Conservation (phyloP, 2,888 invertebrate species). For the Polyommatus iphigenia region DNA sequence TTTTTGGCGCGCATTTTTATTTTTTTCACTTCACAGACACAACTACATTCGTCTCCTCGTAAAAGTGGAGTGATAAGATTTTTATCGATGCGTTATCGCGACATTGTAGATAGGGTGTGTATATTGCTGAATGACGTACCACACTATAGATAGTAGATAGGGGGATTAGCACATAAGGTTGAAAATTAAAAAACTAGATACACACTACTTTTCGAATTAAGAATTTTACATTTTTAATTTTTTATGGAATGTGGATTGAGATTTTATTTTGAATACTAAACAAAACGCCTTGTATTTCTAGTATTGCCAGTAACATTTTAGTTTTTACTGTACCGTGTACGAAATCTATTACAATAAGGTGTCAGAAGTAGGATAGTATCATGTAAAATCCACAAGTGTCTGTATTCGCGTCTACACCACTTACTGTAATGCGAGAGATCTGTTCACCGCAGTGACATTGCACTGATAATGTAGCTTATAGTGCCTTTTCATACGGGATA, state of each 20-base stretch:
- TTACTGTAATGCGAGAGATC: conserved; percentile 47
- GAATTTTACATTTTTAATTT: not conserved
- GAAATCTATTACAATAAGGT: not conserved
- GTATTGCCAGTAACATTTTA: too few species aligned
- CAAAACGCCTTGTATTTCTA: not conserved
- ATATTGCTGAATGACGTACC: conserved; percentile 68
- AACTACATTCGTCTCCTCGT: conserved; percentile 58
- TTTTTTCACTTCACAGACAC: conserved; percentile 48
- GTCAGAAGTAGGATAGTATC: not conserved
- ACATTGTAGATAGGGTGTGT: conserved; percentile 57
- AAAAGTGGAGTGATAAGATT: conserved; percentile 69
- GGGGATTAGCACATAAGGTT: conserved; percentile 39
- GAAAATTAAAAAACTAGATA: not conserved
- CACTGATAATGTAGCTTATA: conserved; percentile 36
- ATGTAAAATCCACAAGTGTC: conserved; percentile 13
- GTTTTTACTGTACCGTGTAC: not conserved
- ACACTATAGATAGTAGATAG: conserved; percentile 48
- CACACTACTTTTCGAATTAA: not conserved
- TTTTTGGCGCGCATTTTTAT: conserved; percentile 59
- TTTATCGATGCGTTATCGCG: conserved; percentile 66
- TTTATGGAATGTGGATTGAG: not conserved
- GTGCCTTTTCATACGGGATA: conserved; percentile 36
- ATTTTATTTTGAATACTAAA: not conserved
- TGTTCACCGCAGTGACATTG: conserved; percentile 48
- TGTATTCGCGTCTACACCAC: conserved; percentile 28